Percentiles rank a stretch among this genome's conserved stretches.
These are phyloP conservation scores for Halyomorpha halys DNA, from an alignment of 1,140 invertebrate species.

Conservation along the genomic window DNA sequence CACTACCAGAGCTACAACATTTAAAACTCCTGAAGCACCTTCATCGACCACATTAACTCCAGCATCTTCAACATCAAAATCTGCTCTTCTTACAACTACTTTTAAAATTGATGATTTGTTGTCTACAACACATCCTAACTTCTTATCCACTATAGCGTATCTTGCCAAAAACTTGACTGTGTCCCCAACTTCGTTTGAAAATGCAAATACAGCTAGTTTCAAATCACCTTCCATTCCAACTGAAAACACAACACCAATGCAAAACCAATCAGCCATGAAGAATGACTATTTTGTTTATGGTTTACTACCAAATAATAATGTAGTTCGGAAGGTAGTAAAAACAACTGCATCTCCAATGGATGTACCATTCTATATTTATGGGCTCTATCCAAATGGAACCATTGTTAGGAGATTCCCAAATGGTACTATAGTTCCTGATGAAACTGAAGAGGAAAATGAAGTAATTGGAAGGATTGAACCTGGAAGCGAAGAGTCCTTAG, in stretches of 20 bases:
- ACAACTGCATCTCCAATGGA: constrained; percentile 26
- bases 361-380: constrained; percentile 31
- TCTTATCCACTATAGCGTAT: constrained; percentile 20
- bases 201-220: constrained; percentile 17
- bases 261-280: background rate
- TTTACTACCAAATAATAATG: constrained; percentile 29
- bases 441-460: constrained; percentile 30
- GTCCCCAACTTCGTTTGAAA: background rate
- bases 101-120: background rate
- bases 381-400: constrained; percentile 32
- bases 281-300: constrained; percentile 29
- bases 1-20: background rate
- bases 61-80: background rate
- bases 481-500: constrained; percentile 22
- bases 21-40: background rate
- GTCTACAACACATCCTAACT: constrained; percentile 10
- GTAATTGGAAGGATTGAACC: constrained; percentile 29
- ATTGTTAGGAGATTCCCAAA: constrained; percentile 31
- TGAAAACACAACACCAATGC: constrained; percentile 8
- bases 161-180: constrained; percentile 21
- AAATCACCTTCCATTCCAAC: background rate
- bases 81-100: background rate
- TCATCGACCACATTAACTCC: background rate
- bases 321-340: constrained; percentile 26
- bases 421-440: constrained; percentile 31